phyloP scores from a whole-genome alignment of 2,888 invertebrate species.

The Tenodera sinensis region DNA sequence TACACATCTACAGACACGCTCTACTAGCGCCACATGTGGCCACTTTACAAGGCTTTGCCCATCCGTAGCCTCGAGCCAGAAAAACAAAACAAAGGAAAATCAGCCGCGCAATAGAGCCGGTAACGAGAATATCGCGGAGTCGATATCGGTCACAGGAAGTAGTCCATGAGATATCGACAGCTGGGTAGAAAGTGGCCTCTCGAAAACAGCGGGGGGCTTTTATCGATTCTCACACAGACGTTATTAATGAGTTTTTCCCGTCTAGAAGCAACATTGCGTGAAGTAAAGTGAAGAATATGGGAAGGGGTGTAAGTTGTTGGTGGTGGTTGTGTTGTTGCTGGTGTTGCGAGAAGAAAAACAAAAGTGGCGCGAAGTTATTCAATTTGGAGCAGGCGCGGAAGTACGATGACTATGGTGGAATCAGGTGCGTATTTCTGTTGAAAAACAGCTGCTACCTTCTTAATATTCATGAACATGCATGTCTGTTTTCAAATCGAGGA shows the following conservation, averaged over 20 bases:
- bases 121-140: not conserved
- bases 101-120: not conserved
- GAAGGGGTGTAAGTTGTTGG: not conserved
- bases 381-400: not conserved
- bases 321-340: not conserved
- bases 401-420: not conserved
- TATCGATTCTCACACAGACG: not conserved
- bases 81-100: not conserved
- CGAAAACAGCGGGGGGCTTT: not conserved
- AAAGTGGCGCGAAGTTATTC: not conserved
- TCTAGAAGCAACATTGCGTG: not conserved
- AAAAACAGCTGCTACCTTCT: too few relatives aligned
- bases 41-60: not conserved
- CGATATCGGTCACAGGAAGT: not conserved
- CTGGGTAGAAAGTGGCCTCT: not conserved
- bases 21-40: not conserved
- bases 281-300: not conserved
- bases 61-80: not conserved
- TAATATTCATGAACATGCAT: too few relatives aligned
- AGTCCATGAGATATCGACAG: not conserved
- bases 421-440: not conserved
- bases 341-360: not conserved
- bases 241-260: not conserved
- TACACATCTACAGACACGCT: not conserved
- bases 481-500: too few relatives aligned